Evolutionary conservation across 2,113 vertebrate species (phyloP).

Genomic region (Neoarius graeffei): DNA sequence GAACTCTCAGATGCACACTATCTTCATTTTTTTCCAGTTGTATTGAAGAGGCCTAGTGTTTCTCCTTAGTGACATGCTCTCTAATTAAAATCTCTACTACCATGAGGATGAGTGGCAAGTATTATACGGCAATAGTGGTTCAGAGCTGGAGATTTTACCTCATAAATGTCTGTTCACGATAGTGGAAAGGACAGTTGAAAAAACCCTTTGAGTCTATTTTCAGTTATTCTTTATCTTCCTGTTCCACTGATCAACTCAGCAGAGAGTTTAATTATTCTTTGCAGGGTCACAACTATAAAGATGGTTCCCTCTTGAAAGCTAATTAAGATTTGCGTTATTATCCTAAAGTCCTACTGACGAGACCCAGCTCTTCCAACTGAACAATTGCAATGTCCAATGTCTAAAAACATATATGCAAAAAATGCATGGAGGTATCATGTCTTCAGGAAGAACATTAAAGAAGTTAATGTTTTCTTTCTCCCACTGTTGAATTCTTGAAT

Average conservation of each 20-base stretch:
- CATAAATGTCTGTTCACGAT: background rate
- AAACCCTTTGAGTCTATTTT: slow-evolving; percentile 22
- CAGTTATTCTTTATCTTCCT: background rate
- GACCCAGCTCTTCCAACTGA: no score
- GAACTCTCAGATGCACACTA: slow-evolving; percentile 3
- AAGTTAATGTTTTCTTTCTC: no score
- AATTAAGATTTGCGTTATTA: slow-evolving; percentile 26
- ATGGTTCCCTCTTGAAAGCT: slow-evolving; percentile 23
- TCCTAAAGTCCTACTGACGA: no score
- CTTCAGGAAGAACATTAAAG: no score
- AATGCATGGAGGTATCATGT: no score
- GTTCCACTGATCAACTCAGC: slow-evolving; percentile 24
- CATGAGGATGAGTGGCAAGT: background rate
- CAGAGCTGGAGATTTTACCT: background rate
- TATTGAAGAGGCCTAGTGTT: background rate
- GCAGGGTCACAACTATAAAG: slow-evolving; percentile 1
- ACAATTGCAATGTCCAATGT: no score
- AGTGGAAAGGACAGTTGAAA: background rate
- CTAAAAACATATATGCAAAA: no score
- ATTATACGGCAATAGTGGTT: background rate
- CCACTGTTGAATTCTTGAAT: no score
- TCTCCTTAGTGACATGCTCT: background rate
- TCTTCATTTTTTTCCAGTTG: background rate
- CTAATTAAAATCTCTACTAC: background rate
- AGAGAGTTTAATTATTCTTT: slow-evolving; percentile 20